A percentile compares a stretch with the other conserved stretches of the same genome.
Evolutionary conservation across 1,140 invertebrate genomes (phyloP).

Genomic region (Zaprionus vittiger): DNA sequence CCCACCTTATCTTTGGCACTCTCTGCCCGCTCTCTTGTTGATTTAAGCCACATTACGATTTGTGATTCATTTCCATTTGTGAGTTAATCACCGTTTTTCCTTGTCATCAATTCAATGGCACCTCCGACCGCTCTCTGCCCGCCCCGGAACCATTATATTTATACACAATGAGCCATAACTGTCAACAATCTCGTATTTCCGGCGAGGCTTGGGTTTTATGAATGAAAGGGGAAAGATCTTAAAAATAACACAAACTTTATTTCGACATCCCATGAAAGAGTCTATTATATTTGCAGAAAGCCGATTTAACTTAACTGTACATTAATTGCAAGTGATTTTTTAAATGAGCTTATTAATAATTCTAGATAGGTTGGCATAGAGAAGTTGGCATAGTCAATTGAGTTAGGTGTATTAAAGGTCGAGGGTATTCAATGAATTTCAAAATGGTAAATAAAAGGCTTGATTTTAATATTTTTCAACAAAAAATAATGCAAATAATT

Average conservation of each 20-base stretch:
- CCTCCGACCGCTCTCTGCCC: conserved; percentile 9
- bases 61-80: conserved; percentile 73
- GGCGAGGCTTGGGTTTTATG: conserved; percentile 60
- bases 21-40: conserved; percentile 41
- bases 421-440: too few relatives aligned
- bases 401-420: too few relatives aligned
- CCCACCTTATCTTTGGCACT: conserved; percentile 21
- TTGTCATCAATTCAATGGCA: conserved; percentile 46
- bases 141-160: conserved; percentile 56
- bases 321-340: background rate
- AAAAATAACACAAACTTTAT: conserved; percentile 40
- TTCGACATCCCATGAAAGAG: conserved; percentile 56
- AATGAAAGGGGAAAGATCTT: conserved; percentile 41
- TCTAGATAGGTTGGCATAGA: too few relatives aligned
- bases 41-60: conserved; percentile 50
- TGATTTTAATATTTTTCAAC: too few relatives aligned
- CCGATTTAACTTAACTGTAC: background rate
- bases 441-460: too few relatives aligned
- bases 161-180: conserved; percentile 73
- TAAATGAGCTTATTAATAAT: too few relatives aligned
- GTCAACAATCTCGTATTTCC: conserved; percentile 58
- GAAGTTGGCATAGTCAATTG: background rate
- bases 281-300: background rate
- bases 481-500: too few relatives aligned
- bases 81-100: conserved; percentile 67